Base-by-base conservation (phyloP, 1,140 invertebrate species). In the Pectinophora gossypiella region DNA sequence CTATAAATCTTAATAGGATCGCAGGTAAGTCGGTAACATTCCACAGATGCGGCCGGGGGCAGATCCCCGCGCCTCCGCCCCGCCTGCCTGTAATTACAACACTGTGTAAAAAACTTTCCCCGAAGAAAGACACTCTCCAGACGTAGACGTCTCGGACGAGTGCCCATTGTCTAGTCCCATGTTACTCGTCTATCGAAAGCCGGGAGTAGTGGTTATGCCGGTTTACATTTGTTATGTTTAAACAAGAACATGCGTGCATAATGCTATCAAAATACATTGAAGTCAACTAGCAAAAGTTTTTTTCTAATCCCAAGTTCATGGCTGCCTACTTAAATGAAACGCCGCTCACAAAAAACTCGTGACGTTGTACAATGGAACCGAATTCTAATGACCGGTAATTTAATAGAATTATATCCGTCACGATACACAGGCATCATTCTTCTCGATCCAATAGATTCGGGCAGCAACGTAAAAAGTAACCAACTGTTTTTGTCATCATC, bases 21-120 rank as follows among this genome's bases (percentile, higher is more conserved):
- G 51, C 57, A 64, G 61, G 61, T 64, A 64, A 51, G 48, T 54
- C 59, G 61, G 61, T 64, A 64, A 54, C 57, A 64, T 64, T 64
- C 61, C 61, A 59, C 47, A 48, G 50, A 22, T 20, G 48, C 46
- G n/a, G 9, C 27, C 9, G 27, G 44, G 45, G 48, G 27, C 48
- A 20, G 45, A 44, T 20, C 32, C 16, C 54, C 19, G 16, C 38
- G 22, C 16, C 44, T n/a, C 44, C 20, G 20, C 22, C 19, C 12
- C 36, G 43, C 36, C 16, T 6, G 12, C 36, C n/a, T 45, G 45
- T 63, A 63, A 63, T 63, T 63, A 63, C 56, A 50, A 40, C 36
- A 40, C 36, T 18, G 36, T 15, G 55, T 55, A 62, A 56, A 63
- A 59, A 54, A 45, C 23, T 36, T 44, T 32, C 50, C 48, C 45